Evolutionary conservation across 2,113 vertebrate genomes (phyloP).

Genomic region (Tragelaphus strepsiceros): DNA sequence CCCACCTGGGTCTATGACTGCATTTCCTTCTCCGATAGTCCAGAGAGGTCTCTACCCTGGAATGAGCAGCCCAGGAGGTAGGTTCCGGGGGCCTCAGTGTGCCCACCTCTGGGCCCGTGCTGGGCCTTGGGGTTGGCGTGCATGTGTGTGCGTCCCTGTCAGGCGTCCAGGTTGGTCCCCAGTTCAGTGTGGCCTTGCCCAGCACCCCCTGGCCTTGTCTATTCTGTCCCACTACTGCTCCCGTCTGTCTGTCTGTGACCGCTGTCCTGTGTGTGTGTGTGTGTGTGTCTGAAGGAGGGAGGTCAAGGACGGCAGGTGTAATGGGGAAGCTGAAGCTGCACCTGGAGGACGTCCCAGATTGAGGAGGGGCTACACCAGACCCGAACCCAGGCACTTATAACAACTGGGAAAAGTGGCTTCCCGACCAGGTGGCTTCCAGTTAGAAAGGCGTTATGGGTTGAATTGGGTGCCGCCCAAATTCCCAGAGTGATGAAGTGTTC

Average conservation of each 20-base stretch:
- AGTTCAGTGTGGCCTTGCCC: neutral
- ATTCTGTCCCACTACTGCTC: neutral
- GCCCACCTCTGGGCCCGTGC: neutral
- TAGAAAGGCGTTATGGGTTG: neutral
- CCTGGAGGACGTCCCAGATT: neutral
- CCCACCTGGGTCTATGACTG: constrained; percentile 60
- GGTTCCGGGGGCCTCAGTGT: constrained; percentile 62
- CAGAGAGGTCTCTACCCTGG: constrained; percentile 76
- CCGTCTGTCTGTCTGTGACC: constrained; percentile 21
- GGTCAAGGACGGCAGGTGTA: neutral
- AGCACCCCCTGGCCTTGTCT: neutral
- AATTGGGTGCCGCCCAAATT: neutral
- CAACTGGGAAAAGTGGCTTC: neutral
- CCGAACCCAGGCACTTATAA: neutral
- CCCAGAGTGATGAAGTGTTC: neutral
- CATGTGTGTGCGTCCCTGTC: constrained; percentile 1
- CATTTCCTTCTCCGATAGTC: constrained; percentile 80
- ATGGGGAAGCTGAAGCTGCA: fast-evolving
- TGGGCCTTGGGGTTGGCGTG: neutral
- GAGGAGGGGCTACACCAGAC: neutral
- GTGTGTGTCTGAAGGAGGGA: neutral
- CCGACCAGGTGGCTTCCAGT: neutral
- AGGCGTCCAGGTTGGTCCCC: neutral
- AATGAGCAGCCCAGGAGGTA: constrained; percentile 75
- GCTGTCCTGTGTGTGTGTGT: neutral